Conservation (phyloP, 2,113 vertebrate genomes). For the Centropristis striata region DNA sequence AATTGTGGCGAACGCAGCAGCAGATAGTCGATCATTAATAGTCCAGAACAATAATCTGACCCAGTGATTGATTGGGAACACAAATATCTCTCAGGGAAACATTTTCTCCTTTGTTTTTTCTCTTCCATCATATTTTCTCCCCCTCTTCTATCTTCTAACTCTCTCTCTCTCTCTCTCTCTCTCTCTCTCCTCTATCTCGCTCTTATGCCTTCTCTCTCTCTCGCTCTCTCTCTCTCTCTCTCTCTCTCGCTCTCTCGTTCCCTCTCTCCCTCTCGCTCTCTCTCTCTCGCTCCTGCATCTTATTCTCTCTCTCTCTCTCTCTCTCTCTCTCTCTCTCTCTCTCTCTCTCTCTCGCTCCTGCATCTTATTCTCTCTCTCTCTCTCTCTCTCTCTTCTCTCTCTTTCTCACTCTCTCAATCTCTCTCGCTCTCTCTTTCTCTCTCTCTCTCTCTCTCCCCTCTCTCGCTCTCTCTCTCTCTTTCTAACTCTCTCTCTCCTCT, state of each 20-base stretch:
- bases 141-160: no score
- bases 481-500: no score
- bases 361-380: not conserved
- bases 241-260: no score
- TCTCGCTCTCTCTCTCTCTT: no score
- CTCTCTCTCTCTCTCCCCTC: conserved; percentile 52
- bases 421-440: conserved; percentile 51
- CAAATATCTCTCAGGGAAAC: conserved; percentile 39
- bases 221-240: no score
- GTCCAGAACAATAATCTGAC: conserved; percentile 47
- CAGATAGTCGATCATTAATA: conserved; percentile 55
- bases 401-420: conserved; percentile 22
- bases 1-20: conserved; percentile 23
- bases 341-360: not conserved
- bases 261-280: no score
- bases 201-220: no score
- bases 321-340: no score
- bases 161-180: no score
- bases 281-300: conserved; percentile 24
- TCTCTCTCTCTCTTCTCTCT: conserved; percentile 2
- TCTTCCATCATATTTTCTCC: not conserved
- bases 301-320: not conserved
- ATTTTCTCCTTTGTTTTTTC: conserved; percentile 19
- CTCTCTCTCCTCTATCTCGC: no score
- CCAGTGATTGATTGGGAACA: conserved; percentile 45